These are phyloP conservation scores for Hyperopisus bebe DNA, from an alignment of 2,113 vertebrate genomes.

Conservation along the genomic window DNA sequence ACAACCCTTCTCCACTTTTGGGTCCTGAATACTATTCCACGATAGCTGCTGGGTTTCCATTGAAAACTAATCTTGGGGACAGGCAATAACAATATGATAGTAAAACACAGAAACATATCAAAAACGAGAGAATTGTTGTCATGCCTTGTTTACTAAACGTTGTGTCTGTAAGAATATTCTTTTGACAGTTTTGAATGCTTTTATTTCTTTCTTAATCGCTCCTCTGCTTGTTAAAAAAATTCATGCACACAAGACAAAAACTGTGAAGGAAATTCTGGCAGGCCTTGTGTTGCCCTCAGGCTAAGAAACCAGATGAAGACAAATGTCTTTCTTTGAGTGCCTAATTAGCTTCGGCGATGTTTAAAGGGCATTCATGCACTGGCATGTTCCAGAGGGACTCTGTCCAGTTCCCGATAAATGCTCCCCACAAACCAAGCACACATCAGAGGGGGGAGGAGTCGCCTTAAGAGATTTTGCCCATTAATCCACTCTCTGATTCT, in stretches of 20 bases:
- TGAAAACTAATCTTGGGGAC: background rate
- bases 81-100: background rate
- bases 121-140: background rate
- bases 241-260: background rate
- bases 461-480: constrained; percentile 34
- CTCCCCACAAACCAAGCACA: constrained; percentile 6
- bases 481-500: constrained; percentile 50
- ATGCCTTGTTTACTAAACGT: background rate
- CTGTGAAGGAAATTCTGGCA: background rate
- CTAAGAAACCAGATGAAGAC: background rate
- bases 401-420: constrained; percentile 29
- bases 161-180: background rate
- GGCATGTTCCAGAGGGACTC: background rate
- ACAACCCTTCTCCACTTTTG: background rate
- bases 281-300: background rate
- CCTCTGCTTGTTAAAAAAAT: background rate
- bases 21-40: background rate
- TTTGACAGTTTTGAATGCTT: background rate
- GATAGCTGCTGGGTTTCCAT: background rate
- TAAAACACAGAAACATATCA: background rate
- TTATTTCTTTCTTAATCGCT: background rate
- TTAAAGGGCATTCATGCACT: background rate
- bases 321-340: background rate
- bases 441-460: constrained; percentile 18
- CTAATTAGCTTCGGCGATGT: background rate